phyloP scores from a whole-genome alignment of 2,888 invertebrate species.

The Lycaena phlaeas region DNA sequence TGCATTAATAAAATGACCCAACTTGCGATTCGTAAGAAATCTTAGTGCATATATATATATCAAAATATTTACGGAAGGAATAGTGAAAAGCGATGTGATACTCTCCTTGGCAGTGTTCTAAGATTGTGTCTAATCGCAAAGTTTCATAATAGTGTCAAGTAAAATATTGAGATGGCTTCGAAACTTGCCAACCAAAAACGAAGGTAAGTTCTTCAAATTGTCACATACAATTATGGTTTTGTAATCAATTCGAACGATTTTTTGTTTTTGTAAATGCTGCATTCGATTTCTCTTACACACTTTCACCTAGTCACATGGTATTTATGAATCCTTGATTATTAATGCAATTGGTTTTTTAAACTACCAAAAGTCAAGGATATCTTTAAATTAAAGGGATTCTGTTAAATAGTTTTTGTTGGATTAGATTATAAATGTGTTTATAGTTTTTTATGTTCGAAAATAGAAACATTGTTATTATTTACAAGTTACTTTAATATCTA shows the following conservation, averaged over 20 bases:
- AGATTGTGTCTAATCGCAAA: conserved; percentile 67
- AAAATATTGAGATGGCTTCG: conserved; percentile 56
- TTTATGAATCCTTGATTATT: background rate
- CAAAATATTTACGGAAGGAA: conserved; percentile 36
- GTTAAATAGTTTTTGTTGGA: too few relatives aligned
- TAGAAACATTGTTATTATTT: too few relatives aligned
- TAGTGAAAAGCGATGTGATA: conserved; percentile 64
- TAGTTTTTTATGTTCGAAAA: too few relatives aligned
- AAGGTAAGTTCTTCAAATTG: conserved; percentile 67
- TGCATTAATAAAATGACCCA: conserved; percentile 65
- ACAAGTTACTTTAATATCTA: too few relatives aligned
- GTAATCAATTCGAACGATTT: too few relatives aligned
- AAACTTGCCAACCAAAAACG: conserved; percentile 79
- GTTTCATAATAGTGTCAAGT: conserved; percentile 52
- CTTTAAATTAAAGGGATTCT: background rate
- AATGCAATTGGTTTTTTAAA: background rate
- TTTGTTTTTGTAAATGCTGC: background rate
- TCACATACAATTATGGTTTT: too few relatives aligned
- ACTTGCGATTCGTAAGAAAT: conserved; percentile 53
- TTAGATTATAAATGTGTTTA: too few relatives aligned
- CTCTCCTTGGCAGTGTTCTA: conserved; percentile 73
- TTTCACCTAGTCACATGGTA: background rate
- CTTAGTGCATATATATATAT: conserved; percentile 36
- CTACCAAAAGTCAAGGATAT: too few relatives aligned
- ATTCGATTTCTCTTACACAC: background rate